Conservation (phyloP, 2,888 invertebrate species). For the Coelinius sp. region DNA sequence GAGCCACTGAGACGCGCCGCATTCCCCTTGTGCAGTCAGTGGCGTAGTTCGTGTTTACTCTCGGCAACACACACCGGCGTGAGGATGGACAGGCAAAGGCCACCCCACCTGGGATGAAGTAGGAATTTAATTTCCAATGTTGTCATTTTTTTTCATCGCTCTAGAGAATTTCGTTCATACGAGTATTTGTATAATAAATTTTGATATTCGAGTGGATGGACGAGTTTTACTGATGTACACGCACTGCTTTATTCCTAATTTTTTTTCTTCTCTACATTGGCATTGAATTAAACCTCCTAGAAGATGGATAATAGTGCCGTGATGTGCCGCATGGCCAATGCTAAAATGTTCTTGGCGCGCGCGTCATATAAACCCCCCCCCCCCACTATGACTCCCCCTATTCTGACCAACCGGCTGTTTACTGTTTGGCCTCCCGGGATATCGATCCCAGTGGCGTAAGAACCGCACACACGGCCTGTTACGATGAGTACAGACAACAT, state of each 20-base stretch:
- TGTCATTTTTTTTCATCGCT: slow-evolving; percentile 11
- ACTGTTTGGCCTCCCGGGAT: slow-evolving; percentile 71
- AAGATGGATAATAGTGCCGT: slow-evolving; percentile 37
- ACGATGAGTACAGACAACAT: slow-evolving; percentile 42
- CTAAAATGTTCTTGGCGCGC: slow-evolving; percentile 46
- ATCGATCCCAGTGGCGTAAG: slow-evolving; percentile 70
- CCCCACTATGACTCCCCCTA: slow-evolving; percentile 51
- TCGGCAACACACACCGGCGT: slow-evolving; percentile 50
- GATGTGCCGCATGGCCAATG: slow-evolving; percentile 43
- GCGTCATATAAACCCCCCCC: slow-evolving; percentile 51
- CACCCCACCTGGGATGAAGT: slow-evolving; percentile 13
- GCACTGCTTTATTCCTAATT: neutral
- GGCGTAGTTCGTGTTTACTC: slow-evolving; percentile 60
- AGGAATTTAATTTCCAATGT: slow-evolving; percentile 7
- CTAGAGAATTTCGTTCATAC: slow-evolving; percentile 35
- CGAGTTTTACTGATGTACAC: too few species aligned
- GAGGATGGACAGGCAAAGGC: slow-evolving; percentile 48
- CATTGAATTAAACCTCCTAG: neutral
- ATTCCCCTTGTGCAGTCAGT: slow-evolving; percentile 61
- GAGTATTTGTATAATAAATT: neutral
- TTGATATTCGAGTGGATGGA: too few species aligned
- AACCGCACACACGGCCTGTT: slow-evolving; percentile 54
- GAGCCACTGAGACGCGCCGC: slow-evolving; percentile 57
- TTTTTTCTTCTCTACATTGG: too few species aligned
- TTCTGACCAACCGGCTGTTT: slow-evolving; percentile 71